Evolutionary conservation across 2,797 vertebrate genomes (phyloP).

Genomic region (Macrochelys suwanniensis): DNA sequence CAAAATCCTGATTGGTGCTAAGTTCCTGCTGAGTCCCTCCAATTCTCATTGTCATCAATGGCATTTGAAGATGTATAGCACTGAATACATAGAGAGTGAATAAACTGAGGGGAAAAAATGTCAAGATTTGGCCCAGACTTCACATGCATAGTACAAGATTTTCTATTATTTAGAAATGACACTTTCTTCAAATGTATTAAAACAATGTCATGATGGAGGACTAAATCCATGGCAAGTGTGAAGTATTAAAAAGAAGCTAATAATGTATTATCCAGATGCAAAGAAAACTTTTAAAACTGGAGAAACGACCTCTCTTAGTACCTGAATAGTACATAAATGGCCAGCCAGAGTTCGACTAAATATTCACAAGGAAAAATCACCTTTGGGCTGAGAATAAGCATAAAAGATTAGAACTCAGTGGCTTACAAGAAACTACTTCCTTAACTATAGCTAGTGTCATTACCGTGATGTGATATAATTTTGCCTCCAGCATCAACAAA

Average conservation of each 20-base stretch:
- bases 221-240: background rate
- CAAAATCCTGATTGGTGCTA: background rate
- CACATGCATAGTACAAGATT: background rate
- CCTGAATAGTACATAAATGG: background rate
- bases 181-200: background rate
- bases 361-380: conserved; percentile 28
- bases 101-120: background rate
- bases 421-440: conserved; percentile 37
- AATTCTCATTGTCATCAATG: background rate
- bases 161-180: background rate
- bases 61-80: background rate
- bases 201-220: background rate
- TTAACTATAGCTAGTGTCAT: background rate
- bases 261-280: background rate
- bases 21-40: background rate
- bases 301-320: background rate
- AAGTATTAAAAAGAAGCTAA: background rate
- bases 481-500: conserved; percentile 63
- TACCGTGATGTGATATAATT: conserved; percentile 1
- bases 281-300: background rate
- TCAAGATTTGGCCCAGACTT: background rate
- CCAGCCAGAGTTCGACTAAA: background rate
- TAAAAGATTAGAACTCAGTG: conserved; percentile 23
- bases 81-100: background rate
- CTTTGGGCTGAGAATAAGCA: background rate